Percentiles rank a stretch among this genome's conserved stretches.
These are phyloP conservation scores for Octopus sinensis DNA, from an alignment of 1,140 invertebrate species.

Conservation along the genomic window DNA sequence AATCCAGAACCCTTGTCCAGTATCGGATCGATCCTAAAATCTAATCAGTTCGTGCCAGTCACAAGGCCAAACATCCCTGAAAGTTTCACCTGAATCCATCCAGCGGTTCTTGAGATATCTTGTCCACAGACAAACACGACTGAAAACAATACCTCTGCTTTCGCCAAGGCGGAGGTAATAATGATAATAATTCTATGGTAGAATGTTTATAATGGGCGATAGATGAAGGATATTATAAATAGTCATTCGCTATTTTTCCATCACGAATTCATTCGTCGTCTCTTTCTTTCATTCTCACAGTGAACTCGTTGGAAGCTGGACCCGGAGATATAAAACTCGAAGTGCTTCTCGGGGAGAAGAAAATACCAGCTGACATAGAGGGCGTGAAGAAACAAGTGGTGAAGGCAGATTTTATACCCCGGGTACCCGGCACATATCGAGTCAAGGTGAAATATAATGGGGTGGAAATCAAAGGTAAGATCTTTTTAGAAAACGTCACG, in stretches of 20 bases:
- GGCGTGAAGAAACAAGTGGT: neutral
- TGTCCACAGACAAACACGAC: too few species aligned
- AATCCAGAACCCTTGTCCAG: too few species aligned
- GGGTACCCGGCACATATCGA: slow-evolving; percentile 85
- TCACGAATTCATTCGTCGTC: neutral
- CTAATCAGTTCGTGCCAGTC: too few species aligned
- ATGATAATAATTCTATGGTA: too few species aligned
- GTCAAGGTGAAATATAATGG: slow-evolving; percentile 94
- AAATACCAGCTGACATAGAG: neutral
- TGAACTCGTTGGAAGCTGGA: neutral
- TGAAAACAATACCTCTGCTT: too few species aligned
- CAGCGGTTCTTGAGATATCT: too few species aligned
- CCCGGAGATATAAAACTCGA: neutral
- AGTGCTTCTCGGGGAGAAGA: neutral
- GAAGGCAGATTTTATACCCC: slow-evolving; percentile 68
- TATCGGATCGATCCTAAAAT: too few species aligned
- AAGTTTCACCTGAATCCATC: too few species aligned
- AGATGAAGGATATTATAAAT: neutral
- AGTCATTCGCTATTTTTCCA: neutral
- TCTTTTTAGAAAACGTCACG: neutral
- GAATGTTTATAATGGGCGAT: too few species aligned
- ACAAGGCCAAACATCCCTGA: too few species aligned
- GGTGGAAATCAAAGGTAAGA: slow-evolving; percentile 83
- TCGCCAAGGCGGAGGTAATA: too few species aligned
- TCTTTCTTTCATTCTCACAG: neutral